Percentiles rank a stretch among this genome's conserved stretches.
These are phyloP conservation scores for Peromyscus polionotus DNA, from an alignment of 2,113 vertebrate genomes.

Conservation along the genomic window DNA sequence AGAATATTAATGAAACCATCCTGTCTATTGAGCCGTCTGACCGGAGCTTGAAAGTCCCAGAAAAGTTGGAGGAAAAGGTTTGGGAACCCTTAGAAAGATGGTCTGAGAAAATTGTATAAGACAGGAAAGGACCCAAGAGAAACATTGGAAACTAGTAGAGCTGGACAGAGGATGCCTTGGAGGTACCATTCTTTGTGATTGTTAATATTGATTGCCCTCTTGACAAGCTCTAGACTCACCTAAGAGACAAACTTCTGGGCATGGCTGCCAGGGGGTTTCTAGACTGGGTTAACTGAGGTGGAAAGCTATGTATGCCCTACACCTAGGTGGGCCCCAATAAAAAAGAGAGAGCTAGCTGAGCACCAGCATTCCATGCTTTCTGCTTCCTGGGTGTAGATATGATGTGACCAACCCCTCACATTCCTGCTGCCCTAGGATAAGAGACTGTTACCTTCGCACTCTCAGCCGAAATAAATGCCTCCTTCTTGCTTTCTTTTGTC, in stretches of 20 bases:
- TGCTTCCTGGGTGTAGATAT: neutral
- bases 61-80: neutral
- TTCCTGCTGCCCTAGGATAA: neutral
- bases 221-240: neutral
- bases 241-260: neutral
- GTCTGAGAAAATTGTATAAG: neutral
- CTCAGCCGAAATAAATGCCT: neutral
- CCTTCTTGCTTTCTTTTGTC: neutral
- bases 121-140: neutral
- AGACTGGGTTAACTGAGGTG: neutral
- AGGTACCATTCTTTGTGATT: neutral
- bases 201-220: too few species aligned
- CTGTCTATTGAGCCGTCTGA: neutral
- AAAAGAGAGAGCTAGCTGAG: neutral
- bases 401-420: neutral
- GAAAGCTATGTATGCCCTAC: neutral
- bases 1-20: rapidly evolving
- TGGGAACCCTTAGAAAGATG: neutral
- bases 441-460: neutral
- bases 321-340: neutral
- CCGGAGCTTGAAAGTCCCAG: neutral
- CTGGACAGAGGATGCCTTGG: neutral
- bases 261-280: neutral
- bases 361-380: neutral
- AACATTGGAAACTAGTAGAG: neutral